A percentile compares a stretch with the other conserved stretches of the same genome.
Conservation (phyloP, 2,113 vertebrate genomes). For the Scomber scombrus region DNA sequence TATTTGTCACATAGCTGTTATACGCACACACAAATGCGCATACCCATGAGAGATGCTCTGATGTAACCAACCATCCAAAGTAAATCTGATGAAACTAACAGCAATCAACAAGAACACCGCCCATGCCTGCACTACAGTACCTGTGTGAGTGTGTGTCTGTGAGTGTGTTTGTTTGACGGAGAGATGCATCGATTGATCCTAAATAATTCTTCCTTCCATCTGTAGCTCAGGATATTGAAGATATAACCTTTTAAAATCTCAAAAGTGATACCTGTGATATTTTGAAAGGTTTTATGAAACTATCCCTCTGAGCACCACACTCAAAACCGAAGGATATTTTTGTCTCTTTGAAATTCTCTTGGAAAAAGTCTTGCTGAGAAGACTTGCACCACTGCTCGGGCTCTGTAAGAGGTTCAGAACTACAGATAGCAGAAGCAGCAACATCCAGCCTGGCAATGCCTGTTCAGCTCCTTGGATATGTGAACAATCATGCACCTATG, state of each 20-base stretch:
- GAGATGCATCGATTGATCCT: neutral
- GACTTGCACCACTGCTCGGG: neutral
- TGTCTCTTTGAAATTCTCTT: constrained; percentile 3
- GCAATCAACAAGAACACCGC: constrained; percentile 59
- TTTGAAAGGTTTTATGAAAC: neutral
- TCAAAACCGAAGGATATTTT: constrained; percentile 5
- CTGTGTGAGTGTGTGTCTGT: constrained; percentile 16
- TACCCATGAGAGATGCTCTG: constrained; percentile 40
- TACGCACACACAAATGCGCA: neutral
- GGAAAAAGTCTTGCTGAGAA: neutral
- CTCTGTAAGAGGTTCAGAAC: constrained; percentile 11
- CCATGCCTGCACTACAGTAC: constrained; percentile 9
- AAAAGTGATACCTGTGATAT: neutral
- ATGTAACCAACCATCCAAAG: constrained; percentile 57
- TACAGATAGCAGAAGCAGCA: constrained; percentile 4
- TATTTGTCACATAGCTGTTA: constrained; percentile 10
- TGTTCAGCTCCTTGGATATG: constrained; percentile 35
- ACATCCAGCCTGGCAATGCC: neutral
- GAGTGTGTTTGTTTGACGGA: constrained; percentile 6
- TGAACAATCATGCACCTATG: constrained; percentile 37
- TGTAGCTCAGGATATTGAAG: constrained; percentile 21
- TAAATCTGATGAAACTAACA: constrained; percentile 70
- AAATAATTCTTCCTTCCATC: constrained; percentile 17
- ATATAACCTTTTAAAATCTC: neutral
- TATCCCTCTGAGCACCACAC: neutral